Percentiles rank a stretch among this genome's conserved stretches.
phyloP scores from a whole-genome alignment of 1,140 invertebrate genomes.

The Drosophila bifasciata region DNA sequence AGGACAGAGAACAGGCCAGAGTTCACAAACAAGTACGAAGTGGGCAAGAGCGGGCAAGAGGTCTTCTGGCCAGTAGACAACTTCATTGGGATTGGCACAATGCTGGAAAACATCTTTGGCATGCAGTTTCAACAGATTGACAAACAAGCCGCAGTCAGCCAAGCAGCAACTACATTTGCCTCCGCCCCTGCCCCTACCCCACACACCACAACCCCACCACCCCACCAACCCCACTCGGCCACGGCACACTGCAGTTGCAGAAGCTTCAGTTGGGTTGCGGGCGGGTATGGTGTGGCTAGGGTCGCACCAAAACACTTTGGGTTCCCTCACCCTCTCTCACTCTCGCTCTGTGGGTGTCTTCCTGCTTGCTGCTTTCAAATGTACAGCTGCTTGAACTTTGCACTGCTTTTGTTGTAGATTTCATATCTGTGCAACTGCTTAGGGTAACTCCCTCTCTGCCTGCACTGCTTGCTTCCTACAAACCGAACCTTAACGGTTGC shows the following conservation, averaged over 20 bases:
- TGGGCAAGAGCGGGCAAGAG: background rate
- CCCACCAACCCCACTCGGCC: no score
- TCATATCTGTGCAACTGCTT: conserved; percentile 6
- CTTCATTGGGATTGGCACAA: conserved; percentile 65
- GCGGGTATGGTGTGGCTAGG: no score
- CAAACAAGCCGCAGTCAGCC: conserved; percentile 78
- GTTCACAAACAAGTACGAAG: conserved; percentile 27
- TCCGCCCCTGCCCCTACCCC: background rate
- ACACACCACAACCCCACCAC: no score
- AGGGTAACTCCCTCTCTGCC: conserved; percentile 12
- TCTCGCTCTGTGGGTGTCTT: background rate
- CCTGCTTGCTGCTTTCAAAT: background rate
- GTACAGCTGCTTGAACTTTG: conserved; percentile 13
- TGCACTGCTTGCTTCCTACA: background rate
- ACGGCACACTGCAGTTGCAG: no score
- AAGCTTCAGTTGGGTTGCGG: no score
- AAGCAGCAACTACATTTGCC: conserved; percentile 73
- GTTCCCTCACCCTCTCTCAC: background rate
- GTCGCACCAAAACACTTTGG: conserved; percentile 18
- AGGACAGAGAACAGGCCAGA: conserved; percentile 35
- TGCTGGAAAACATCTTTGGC: conserved; percentile 55
- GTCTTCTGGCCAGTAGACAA: conserved; percentile 38
- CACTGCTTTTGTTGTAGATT: conserved; percentile 17
- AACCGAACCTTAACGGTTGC: no score
- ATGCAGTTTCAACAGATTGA: conserved; percentile 73